These are phyloP conservation scores for Ptychoptera albimana DNA, from an alignment of 2,888 invertebrate genomes.

Conservation along the genomic window DNA sequence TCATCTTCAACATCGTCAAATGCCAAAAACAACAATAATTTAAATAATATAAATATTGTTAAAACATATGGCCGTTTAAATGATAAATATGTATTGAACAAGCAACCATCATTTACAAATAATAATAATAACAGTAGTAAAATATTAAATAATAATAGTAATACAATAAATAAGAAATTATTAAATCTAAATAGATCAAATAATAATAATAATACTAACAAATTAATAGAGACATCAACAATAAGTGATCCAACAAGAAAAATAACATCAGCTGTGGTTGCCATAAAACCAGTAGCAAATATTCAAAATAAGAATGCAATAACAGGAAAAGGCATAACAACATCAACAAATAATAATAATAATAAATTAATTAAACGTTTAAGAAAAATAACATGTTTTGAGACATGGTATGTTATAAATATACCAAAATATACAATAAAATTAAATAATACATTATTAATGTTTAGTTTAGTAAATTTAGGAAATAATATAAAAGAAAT, in stretches of 20 bases:
- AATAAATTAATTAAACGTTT: constrained; percentile 16
- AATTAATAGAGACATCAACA: not conserved
- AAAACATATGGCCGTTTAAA: too few relatives aligned
- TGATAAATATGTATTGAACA: too few relatives aligned
- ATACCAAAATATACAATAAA: constrained; percentile 14
- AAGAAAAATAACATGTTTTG: constrained; percentile 30
- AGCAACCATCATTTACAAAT: too few relatives aligned
- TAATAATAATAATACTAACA: not conserved
- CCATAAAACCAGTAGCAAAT: too few relatives aligned
- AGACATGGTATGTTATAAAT: constrained; percentile 30
- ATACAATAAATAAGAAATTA: too few relatives aligned
- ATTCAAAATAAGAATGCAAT: not conserved
- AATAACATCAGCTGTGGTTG: too few relatives aligned
- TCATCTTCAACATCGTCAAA: not conserved
- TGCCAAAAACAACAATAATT: not conserved
- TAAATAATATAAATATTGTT: too few relatives aligned
- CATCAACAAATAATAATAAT: not conserved
- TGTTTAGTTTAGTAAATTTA: constrained; percentile 23
- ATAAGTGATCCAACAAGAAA: not conserved
- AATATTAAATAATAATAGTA: not conserved
- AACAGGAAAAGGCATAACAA: not conserved
- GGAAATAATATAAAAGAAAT: constrained; percentile 23
- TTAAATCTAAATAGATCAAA: too few relatives aligned
- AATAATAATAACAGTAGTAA: not conserved
- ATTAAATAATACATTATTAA: constrained; percentile 13